Conservation (phyloP, 1,140 invertebrate species). For the Philotrypesis tridentata region DNA sequence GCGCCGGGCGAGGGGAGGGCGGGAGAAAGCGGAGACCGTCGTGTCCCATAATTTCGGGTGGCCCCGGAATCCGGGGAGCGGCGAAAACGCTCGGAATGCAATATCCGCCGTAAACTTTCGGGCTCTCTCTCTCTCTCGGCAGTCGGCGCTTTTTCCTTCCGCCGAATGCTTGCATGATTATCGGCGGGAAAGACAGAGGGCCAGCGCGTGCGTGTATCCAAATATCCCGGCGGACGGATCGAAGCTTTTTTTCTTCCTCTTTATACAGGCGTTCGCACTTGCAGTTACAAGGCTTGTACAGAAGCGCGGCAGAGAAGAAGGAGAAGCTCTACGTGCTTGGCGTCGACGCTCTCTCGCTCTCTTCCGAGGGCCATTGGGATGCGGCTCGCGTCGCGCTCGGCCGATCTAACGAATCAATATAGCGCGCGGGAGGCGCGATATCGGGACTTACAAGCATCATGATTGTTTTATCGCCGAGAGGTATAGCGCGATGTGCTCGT, state of each 20-base stretch:
- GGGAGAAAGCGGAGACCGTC: too few relatives aligned
- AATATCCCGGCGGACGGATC: not conserved
- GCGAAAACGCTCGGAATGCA: constrained; percentile 40
- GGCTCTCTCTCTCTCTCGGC: not conserved
- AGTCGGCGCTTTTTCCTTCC: not conserved
- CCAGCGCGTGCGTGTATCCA: not conserved
- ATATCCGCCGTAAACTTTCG: constrained; percentile 49
- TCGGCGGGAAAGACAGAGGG: not conserved
- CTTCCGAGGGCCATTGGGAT: not conserved
- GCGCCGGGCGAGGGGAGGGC: too few relatives aligned
- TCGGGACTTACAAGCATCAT: not conserved
- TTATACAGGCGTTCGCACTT: too few relatives aligned
- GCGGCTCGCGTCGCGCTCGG: not conserved
- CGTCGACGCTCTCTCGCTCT: not conserved
- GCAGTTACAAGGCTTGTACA: too few relatives aligned
- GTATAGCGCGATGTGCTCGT: not conserved
- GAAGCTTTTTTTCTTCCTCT: not conserved
- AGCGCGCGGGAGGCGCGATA: not conserved
- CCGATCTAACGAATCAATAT: constrained; percentile 46
- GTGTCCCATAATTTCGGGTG: not conserved
- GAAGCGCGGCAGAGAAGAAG: not conserved
- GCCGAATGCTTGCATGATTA: constrained; percentile 29
- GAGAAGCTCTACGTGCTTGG: not conserved
- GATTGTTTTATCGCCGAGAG: constrained; percentile 36
- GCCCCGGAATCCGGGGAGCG: not conserved